Evolutionary conservation across 1,140 invertebrate species (phyloP).

Genomic region (Eurosta solidaginis): DNA sequence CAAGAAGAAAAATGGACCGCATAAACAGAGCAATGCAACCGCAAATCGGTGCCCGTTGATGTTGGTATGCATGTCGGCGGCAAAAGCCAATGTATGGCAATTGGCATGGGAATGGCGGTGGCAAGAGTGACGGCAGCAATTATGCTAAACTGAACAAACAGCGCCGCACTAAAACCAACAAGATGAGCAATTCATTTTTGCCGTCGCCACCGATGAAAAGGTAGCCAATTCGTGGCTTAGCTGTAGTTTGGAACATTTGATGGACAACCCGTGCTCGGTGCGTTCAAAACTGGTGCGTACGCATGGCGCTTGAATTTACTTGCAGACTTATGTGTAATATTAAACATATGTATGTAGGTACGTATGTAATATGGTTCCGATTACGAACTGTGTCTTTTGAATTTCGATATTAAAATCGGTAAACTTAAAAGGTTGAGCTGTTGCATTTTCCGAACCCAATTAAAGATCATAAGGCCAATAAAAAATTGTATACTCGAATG

Average conservation of each 20-base stretch:
- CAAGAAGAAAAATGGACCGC: slow-evolving; percentile 25
- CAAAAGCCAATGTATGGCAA: not conserved
- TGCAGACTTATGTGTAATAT: not conserved
- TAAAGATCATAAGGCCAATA: no score
- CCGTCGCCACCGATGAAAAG: not conserved
- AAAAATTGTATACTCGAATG: no score
- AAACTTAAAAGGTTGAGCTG: no score
- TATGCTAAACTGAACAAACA: slow-evolving; percentile 31
- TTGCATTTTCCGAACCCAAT: no score
- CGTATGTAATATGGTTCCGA: not conserved
- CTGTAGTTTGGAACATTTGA: slow-evolving; percentile 6
- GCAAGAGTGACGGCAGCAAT: slow-evolving; percentile 20
- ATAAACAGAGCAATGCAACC: not conserved
- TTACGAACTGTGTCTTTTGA: not conserved
- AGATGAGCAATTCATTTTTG: slow-evolving; percentile 17
- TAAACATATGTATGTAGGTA: not conserved
- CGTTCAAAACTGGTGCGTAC: slow-evolving; percentile 1
- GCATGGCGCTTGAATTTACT: not conserved
- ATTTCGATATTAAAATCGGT: no score
- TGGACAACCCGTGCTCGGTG: slow-evolving; percentile 4
- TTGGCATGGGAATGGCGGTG: not conserved
- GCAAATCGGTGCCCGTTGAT: not conserved
- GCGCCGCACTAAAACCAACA: slow-evolving; percentile 24
- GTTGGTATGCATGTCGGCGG: not conserved
- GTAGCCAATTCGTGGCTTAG: not conserved